Evolutionary conservation across 2,888 invertebrate genomes (phyloP).

Genomic region (Sialis fuliginosa): DNA sequence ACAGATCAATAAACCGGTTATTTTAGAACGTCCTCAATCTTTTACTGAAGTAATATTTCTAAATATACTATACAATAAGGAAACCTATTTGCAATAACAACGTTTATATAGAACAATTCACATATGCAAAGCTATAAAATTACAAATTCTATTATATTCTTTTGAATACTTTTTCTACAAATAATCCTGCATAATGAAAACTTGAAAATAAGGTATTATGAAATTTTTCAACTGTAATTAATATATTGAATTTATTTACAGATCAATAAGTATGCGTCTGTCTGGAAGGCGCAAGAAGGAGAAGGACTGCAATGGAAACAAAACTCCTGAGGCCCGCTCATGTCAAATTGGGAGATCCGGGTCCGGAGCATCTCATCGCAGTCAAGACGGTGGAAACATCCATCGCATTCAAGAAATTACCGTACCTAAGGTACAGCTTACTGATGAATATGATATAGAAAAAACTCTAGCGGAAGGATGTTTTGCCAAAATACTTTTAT

Average conservation of each 20-base stretch:
- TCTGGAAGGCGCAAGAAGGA: conserved; percentile 10
- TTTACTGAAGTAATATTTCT: too few relatives aligned
- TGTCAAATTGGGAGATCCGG: conserved; percentile 5
- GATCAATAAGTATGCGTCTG: conserved; percentile 10
- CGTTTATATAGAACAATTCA: too few relatives aligned
- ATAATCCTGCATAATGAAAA: too few relatives aligned
- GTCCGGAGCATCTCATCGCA: not conserved
- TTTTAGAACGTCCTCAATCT: too few relatives aligned
- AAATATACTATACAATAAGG: too few relatives aligned
- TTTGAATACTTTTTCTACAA: not conserved
- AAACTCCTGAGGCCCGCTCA: conserved; percentile 4
- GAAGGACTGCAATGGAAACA: conserved; percentile 8
- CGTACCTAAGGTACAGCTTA: conserved; percentile 31
- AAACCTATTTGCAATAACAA: too few relatives aligned
- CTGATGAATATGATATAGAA: conserved; percentile 43
- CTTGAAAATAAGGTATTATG: too few relatives aligned
- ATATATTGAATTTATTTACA: conserved; percentile 6
- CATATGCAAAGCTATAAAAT: too few relatives aligned
- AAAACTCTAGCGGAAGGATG: conserved; percentile 48
- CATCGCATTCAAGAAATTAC: conserved; percentile 34
- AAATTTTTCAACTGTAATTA: not conserved
- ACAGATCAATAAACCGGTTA: too few relatives aligned
- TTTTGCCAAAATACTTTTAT: conserved; percentile 48
- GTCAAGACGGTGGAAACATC: conserved; percentile 21
- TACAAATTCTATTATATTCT: not conserved